Evolutionary conservation across 2,113 vertebrate species (phyloP), one percentile per base, ranked within the genome.

Genomic region (Larimichthys crocea): DNA sequence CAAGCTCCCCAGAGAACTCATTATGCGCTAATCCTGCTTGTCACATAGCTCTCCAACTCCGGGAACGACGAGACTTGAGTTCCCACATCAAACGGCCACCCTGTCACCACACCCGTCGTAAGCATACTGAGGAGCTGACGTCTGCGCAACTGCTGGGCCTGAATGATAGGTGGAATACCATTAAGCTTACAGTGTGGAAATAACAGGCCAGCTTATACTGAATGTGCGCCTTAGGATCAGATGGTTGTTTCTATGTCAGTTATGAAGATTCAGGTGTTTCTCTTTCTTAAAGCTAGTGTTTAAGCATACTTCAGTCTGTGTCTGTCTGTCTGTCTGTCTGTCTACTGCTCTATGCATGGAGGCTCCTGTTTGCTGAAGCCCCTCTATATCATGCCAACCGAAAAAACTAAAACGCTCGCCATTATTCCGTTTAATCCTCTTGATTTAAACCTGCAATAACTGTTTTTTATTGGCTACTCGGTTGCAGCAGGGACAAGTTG

Each of bases 1-100:
- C 57, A 11, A 16, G 46, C 63, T 89, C 93, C 91, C 92, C 10
- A 12, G 92, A 90, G 92, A 94, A 78, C 66, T 94, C 92, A 93
- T 95, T 93, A 95, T 81, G 83, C 84, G 89, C 82, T 84, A 74
- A 84, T 92, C 86, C 88, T 12, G 62, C 87, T 79, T 77, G 89
- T 93, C 91, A 76, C 91, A 68, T 73, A 55, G 70, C 83, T 92
- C 84, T 86, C 72, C 82, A 50, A 1, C 83, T 84, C 66, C 69
- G 72, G 76, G 71, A 86, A 75, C 55, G 79, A 76, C 80, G 19
- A 77, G 86, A 88, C 83, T 89, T 49, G 82, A 86, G 86, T 86
- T 87, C 80, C 85, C 73, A 89, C 92, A 92, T 93, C 92, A 93
- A 93, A 91, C 86, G 59, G 86, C 82, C 79, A 46, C 73, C 55